Evolutionary conservation across 2,888 invertebrate species (phyloP).

Genomic region (Falcaria lacertinaria): DNA sequence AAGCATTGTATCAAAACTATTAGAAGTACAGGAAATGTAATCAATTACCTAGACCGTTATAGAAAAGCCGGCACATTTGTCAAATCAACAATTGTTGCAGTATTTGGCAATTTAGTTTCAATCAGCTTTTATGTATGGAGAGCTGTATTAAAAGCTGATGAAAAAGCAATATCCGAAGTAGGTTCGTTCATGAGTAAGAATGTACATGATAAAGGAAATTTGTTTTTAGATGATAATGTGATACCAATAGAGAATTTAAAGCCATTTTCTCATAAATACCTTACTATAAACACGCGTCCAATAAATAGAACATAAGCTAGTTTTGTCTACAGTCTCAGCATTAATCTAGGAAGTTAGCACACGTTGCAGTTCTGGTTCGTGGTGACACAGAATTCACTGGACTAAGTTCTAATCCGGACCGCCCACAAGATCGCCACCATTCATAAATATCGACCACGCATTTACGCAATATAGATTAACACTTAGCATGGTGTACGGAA

Average conservation of each 20-base stretch:
- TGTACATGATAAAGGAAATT: no score
- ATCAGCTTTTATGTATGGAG: slow-evolving; percentile 22
- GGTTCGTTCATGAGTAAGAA: no score
- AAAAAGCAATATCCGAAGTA: no score
- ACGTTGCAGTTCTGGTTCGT: slow-evolving; percentile 25
- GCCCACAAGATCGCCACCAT: slow-evolving; percentile 64
- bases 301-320: slow-evolving; percentile 17
- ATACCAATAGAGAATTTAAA: no score
- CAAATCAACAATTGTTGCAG: slow-evolving; percentile 30
- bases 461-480: slow-evolving; percentile 57
- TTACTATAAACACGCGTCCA: slow-evolving; percentile 2
- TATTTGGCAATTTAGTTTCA: slow-evolving; percentile 32
- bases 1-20: slow-evolving; percentile 24
- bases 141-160: not conserved
- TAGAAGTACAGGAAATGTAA: slow-evolving; percentile 49
- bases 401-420: slow-evolving; percentile 52
- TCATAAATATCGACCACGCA: slow-evolving; percentile 63
- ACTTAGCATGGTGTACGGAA: slow-evolving; percentile 33
- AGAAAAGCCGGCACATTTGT: slow-evolving; percentile 32
- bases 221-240: no score
- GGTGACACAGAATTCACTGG: slow-evolving; percentile 52
- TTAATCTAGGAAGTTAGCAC: slow-evolving; percentile 29
- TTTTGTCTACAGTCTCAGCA: slow-evolving; percentile 20
- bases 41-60: slow-evolving; percentile 37
- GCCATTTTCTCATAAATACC: no score